Evolutionary conservation across 2,888 invertebrate species (phyloP), one percentile per base, ranked within the genome.

Genomic region (Agrypnus murinus): DNA sequence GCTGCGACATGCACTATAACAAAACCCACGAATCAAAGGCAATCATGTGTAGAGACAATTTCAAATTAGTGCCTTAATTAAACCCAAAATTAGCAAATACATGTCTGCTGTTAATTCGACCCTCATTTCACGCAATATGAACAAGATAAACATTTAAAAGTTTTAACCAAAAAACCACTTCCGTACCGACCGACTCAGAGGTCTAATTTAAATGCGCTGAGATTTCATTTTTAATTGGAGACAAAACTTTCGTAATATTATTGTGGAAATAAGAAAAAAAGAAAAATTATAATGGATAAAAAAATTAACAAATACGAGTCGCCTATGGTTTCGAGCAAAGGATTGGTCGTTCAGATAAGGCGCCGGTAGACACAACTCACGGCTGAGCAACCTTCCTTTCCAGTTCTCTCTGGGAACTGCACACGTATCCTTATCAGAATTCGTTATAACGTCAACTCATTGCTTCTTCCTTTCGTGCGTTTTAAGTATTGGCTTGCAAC

Each of bases 311-410:
- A 38, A 59, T 40, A 69, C 69, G 65, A 69, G 73, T 70, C 70
- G 63, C 63, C 62, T 45, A 69, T 74, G 74, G 59, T 59, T 43
- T 15, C 25, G 58, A 59, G 45, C 32, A 67, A 50, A 25, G 74
- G 71, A 74, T 71, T 74, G 71, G 69, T 31, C 46, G 63, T 10
- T 69, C 71, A 62, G 71, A 74, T 74, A 74, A 71, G 69, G 71
- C 69, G 69, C 64, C 73, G 70, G 64, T 73, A 58, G 64, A 67
- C 67, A 70, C 59, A 70, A 69, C 58, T 69, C 65, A 64, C 62
- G 64, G 64, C 64, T 65, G 59, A 60, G 57, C 68, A 72, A 68
- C 71, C 68, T 72, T 68, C 68, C 71, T 70, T 70, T 70, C 66
- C 45, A 58, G 65, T 67, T 63, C 62, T 69, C 69, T 69, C 66